A percentile compares a stretch with the other conserved stretches of the same genome.
These are phyloP conservation scores for Callaeas wilsoni DNA, from an alignment of 2,113 vertebrate genomes.

Conservation along the genomic window DNA sequence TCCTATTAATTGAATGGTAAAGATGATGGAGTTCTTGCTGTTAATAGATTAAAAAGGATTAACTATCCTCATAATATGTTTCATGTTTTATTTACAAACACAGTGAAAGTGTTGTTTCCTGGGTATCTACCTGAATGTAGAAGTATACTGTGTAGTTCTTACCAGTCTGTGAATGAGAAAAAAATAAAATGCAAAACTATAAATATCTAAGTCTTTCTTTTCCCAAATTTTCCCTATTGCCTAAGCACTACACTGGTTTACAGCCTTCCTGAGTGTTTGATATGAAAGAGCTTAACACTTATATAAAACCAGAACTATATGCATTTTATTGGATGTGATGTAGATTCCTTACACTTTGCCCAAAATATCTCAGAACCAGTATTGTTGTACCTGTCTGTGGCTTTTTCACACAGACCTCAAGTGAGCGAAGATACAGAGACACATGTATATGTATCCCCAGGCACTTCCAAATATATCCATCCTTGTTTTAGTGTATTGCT, in stretches of 20 bases:
- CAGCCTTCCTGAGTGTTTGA: not conserved
- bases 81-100: not conserved
- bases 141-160: not conserved
- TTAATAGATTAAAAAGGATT: not conserved
- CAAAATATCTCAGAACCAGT: not conserved
- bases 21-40: not conserved
- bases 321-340: not conserved
- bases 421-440: not conserved
- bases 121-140: not conserved
- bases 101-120: not conserved
- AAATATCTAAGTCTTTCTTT: not conserved
- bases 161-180: not conserved
- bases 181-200: not conserved
- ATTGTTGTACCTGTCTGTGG: not conserved
- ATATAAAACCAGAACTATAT: not conserved
- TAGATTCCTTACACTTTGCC: not conserved
- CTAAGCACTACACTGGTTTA: not conserved
- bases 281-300: not conserved
- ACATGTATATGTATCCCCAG: not conserved
- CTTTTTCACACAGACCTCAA: not conserved
- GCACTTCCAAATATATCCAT: not conserved
- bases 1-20: not conserved
- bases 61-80: not conserved
- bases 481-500: not conserved
- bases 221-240: not conserved